These are phyloP conservation scores for Cynopterus brachyotis DNA, from an alignment of 2,113 vertebrate species.

Conservation along the genomic window DNA sequence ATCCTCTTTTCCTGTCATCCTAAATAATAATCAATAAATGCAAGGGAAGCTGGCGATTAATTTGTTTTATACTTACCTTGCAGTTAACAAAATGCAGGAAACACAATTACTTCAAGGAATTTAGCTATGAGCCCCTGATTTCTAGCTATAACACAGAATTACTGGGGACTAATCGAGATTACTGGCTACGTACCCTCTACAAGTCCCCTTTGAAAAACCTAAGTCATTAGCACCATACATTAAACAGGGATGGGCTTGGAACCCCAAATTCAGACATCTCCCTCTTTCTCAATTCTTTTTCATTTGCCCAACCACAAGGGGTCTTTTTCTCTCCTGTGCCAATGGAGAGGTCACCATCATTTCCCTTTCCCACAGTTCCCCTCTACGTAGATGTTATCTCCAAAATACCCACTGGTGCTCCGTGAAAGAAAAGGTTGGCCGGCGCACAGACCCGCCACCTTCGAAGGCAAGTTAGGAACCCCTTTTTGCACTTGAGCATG, in stretches of 20 bases:
- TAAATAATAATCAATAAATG: not conserved
- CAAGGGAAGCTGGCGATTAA: not conserved
- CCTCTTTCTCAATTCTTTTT: not conserved
- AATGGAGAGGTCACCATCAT: not conserved
- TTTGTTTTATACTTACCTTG: not conserved
- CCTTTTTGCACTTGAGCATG: not conserved
- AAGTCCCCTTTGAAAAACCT: not conserved
- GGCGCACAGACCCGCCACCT: not conserved
- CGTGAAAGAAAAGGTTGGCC: not conserved
- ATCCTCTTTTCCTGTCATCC: not conserved
- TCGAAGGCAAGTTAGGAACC: not conserved
- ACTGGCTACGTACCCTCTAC: not conserved
- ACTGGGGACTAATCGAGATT: slow-evolving; percentile 12
- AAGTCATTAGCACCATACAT: not conserved
- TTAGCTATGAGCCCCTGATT: not conserved
- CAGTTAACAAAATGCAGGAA: not conserved
- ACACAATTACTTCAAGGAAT: not conserved
- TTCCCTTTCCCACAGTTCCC: not conserved
- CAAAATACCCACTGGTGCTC: not conserved
- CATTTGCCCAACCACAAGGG: not conserved
- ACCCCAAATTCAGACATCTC: not conserved
- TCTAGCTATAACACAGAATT: not conserved
- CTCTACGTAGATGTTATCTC: not conserved
- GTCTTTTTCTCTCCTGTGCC: not conserved
- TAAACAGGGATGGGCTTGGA: not conserved